Base-by-base conservation (phyloP, 2,888 invertebrate species). In the Blastobasis lacticolella region DNA sequence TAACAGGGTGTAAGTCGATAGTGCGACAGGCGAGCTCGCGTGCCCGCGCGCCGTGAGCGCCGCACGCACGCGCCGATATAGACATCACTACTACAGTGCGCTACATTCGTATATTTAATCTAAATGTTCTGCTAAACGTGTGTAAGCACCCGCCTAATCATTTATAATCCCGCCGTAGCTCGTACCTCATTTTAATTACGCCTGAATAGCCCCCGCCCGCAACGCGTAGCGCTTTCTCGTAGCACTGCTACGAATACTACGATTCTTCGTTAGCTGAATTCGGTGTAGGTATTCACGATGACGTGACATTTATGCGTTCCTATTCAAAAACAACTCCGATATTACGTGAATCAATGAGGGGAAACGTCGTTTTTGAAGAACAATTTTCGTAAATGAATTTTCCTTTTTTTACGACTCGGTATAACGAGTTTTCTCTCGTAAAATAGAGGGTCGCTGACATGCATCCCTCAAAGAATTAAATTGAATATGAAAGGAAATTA, bases 1-100 rank as follows among this genome's bases (percentile, higher is more conserved):
- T 75, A 81, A 84, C 83, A 81, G 78, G 77, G 81, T 87, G 85
- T 85, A 85, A 86, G 81, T 78, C 76, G 85, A 86, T 86, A 85
- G 78, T 60, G 73, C 60, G 68, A 68, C 85, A 85, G 84, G 86
- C 84, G 63, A 86, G 63, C 66, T 87, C 66, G 86, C 87, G 85
- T 87, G 87, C 56, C 55, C 40, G 45, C 50, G 49, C 61, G 64
- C 70, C 64, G 62, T 78, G 66, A 72, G 64, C 60, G 57, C 51
- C 50, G 58, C 75, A 73, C 75, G 73, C 77, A 76, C 73, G 56
- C 60, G 56, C 63, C 67, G 62, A 84, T 83, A 78, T 71, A 82
- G 78, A 81, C 80, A 80, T 80, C 76, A 72, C 69, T 71, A 73
- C 66, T 67, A 73, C 66, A 71, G 64, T 68, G 68, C 63, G 60